Conservation (phyloP, 2,113 vertebrate species). For the Dunckerocampus dactyliophorus region DNA sequence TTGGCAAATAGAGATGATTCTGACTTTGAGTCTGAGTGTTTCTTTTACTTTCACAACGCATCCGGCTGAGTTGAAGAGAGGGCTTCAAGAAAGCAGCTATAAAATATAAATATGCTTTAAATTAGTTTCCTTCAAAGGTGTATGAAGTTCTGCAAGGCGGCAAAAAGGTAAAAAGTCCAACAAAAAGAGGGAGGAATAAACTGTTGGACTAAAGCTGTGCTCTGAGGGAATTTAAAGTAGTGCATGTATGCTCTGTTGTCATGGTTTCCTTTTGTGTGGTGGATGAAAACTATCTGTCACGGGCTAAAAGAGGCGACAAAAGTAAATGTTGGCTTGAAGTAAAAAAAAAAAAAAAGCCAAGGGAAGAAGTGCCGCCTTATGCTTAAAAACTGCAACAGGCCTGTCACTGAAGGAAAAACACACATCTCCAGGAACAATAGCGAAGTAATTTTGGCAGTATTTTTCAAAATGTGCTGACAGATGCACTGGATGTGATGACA, state of each 20-base stretch:
- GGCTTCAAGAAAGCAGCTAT: slow-evolving; percentile 12
- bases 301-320: slow-evolving; percentile 15
- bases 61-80: slow-evolving; percentile 19
- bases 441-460: slow-evolving; percentile 45
- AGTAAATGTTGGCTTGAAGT: slow-evolving; percentile 34
- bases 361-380: slow-evolving; percentile 26
- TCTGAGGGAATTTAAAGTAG: neutral
- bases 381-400: slow-evolving; percentile 34
- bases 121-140: neutral
- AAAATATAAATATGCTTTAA: slow-evolving; percentile 27
- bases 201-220: neutral
- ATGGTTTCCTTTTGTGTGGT: slow-evolving; percentile 29
- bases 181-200: neutral
- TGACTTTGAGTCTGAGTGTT: neutral
- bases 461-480: slow-evolving; percentile 54
- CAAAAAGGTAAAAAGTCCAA: slow-evolving; percentile 7
- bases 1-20: no score
- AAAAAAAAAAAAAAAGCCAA: slow-evolving; percentile 14
- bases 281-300: slow-evolving; percentile 57
- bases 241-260: slow-evolving; percentile 23
- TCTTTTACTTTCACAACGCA: slow-evolving; percentile 20
- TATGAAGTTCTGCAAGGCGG: neutral
- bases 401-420: slow-evolving; percentile 23
- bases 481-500: slow-evolving; percentile 56
- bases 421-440: slow-evolving; percentile 42